phyloP scores from a whole-genome alignment of 1,140 invertebrate genomes.

The Atta colombica region DNA sequence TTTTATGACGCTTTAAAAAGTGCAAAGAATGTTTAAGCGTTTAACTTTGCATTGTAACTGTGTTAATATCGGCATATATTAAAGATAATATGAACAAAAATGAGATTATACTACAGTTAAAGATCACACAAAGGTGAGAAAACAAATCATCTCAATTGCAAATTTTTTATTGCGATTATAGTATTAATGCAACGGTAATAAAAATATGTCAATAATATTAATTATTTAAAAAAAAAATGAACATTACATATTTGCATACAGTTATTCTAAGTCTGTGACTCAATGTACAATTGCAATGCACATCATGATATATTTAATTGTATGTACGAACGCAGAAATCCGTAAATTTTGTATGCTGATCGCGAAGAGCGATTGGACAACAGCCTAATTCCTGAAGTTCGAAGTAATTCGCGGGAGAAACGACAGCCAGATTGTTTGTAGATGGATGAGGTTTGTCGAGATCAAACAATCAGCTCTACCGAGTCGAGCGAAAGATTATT shows the following conservation, averaged over 20 bases:
- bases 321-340: constrained; percentile 74
- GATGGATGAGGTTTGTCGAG: constrained; percentile 78
- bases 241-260: not conserved
- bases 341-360: constrained; percentile 74
- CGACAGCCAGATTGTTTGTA: constrained; percentile 54
- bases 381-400: constrained; percentile 76
- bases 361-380: constrained; percentile 70
- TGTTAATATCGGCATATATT: constrained; percentile 2
- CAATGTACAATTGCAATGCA: not conserved
- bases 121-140: not conserved
- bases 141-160: not conserved
- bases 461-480: constrained; percentile 79
- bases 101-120: not conserved
- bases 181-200: not conserved
- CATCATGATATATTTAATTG: constrained; percentile 71
- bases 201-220: not conserved
- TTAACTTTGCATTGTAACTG: not conserved
- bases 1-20: constrained; percentile 21
- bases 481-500: constrained; percentile 73
- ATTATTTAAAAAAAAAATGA: not conserved
- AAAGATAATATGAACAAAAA: not conserved
- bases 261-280: not conserved
- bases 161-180: not conserved
- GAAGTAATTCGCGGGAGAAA: constrained; percentile 61
- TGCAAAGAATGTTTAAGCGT: not conserved